These are phyloP conservation scores for Hemiprocne comata DNA, from an alignment of 2,113 vertebrate species.

Conservation along the genomic window DNA sequence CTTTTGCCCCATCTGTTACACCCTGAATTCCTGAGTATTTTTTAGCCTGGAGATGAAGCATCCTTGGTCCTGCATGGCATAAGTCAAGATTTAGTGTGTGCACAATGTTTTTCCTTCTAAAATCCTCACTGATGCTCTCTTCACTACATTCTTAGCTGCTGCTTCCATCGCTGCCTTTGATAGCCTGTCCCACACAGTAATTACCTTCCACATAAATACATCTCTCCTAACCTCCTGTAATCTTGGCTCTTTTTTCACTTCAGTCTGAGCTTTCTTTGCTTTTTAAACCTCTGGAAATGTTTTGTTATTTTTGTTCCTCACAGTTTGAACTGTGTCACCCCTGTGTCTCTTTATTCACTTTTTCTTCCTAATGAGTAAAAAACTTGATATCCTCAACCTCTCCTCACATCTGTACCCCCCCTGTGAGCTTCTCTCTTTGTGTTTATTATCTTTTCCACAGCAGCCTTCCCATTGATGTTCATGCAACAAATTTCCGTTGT, in stretches of 20 bases:
- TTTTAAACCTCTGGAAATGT: background rate
- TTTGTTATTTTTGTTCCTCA: background rate
- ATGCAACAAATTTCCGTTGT: background rate
- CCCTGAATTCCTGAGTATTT: background rate
- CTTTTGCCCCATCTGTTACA: background rate
- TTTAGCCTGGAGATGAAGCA: background rate
- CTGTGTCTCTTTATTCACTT: background rate
- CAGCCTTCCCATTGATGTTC: background rate
- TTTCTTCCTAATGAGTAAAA: constrained; percentile 17
- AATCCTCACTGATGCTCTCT: background rate
- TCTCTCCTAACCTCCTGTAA: background rate
- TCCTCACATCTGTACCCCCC: background rate
- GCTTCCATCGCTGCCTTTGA: background rate
- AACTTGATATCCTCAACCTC: background rate
- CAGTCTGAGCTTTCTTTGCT: background rate
- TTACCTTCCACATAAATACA: background rate
- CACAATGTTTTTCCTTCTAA: background rate
- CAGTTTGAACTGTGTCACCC: background rate
- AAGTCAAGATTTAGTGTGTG: background rate
- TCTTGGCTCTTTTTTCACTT: background rate
- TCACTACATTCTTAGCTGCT: background rate
- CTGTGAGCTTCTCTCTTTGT: background rate
- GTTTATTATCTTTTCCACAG: background rate
- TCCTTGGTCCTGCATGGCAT: background rate
- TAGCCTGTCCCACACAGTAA: background rate